Evolutionary conservation across 2,113 vertebrate genomes (phyloP), one percentile per base, ranked within the genome.

Genomic region (Pseudorectes ferrugineus): DNA sequence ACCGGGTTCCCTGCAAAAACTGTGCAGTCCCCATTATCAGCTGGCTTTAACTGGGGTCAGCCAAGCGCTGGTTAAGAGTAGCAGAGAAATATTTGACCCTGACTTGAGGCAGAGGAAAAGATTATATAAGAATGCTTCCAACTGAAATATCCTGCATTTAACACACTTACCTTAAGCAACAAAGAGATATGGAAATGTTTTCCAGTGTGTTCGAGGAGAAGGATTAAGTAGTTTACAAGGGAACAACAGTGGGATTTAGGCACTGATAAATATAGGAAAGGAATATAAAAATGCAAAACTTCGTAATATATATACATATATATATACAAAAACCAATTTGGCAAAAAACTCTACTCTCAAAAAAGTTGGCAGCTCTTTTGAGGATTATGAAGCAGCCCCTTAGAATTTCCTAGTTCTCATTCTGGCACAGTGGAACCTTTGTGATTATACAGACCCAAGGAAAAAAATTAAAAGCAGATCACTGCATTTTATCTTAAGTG

Each of bases 81-180:
- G 85, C 74, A 88, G 38, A 76, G 62, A 88, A 95, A 94, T 96
- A 76, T 85, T 95, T 95, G 75, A 88, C 75, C 74, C 90, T 66
- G 88, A 49, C 88, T 79, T 23, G 58, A 82, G 57, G 80, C 55
- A 89, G 87, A 67, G 88, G 77, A 57, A 82, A 15, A 49, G 85
- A 90, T 96, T 92, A 93, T 82, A 72, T 82, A 91, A 94, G 85
- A 68, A 13, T 36, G 43, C 63, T 88, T 89, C 43, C 42, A 90
- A 61, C 18, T 0, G 3, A 61, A 79, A 89, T 68, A 72, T 16
- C 82, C 35, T 8, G 61, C 31, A 8, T 76, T 93, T 92, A 73
- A 94, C 82, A 12, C 6, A 31, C 62, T 95, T 75, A 72, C 81
- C 71, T 78, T 87, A 36, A 71, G 71, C 29, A 93, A 31, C 59